Evolutionary conservation across 2,113 vertebrate genomes (phyloP).

Genomic region (Chaetorhynchus papuensis): DNA sequence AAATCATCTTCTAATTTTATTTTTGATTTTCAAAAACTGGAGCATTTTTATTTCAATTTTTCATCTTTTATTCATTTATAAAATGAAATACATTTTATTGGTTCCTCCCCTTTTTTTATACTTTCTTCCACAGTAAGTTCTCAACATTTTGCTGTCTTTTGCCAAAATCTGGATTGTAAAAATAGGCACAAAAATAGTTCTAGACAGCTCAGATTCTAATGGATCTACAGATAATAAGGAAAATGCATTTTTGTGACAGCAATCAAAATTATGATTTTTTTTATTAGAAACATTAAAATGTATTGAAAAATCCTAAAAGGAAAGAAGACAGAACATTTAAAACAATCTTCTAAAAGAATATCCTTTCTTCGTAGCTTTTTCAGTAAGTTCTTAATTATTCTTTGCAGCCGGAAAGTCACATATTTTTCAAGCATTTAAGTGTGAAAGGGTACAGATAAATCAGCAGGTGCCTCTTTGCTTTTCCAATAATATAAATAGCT

Average conservation of each 20-base stretch:
- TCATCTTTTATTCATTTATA: neutral
- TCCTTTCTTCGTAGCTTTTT: neutral
- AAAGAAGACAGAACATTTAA: neutral
- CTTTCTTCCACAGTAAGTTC: neutral
- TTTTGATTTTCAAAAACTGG: neutral
- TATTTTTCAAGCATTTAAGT: neutral
- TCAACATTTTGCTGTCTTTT: neutral
- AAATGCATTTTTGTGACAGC: neutral
- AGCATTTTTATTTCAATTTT: neutral
- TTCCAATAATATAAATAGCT: conserved; percentile 31
- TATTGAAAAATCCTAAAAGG: neutral
- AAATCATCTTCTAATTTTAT: neutral
- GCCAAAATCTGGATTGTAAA: neutral
- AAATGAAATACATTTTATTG: neutral
- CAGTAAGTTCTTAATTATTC: neutral
- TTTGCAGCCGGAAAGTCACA: neutral
- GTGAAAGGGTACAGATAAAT: neutral
- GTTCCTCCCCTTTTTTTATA: neutral
- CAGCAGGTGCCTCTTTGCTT: neutral
- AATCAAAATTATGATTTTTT: neutral
- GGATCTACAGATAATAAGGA: neutral
- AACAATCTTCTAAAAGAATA: neutral
- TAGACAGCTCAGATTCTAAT: neutral
- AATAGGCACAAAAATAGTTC: neutral
- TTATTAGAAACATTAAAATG: neutral